Conservation (phyloP, 2,113 vertebrate species). For the Corythaeola cristata region DNA sequence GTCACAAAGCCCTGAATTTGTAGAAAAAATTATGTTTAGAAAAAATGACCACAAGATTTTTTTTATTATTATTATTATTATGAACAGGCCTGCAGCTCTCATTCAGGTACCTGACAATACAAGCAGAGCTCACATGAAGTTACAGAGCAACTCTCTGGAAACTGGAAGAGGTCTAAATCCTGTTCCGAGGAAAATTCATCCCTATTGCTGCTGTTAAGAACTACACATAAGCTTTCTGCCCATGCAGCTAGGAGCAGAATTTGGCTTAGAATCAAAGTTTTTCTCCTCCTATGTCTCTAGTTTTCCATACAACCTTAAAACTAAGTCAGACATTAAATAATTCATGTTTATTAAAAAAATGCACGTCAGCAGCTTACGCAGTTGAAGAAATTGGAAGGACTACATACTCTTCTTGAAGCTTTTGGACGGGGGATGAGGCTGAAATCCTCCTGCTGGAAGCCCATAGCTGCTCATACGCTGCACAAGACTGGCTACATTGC, state of each 20-base stretch:
- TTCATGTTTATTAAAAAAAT: neutral
- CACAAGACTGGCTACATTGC: conserved; percentile 92
- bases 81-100: neutral
- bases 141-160: neutral
- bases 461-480: conserved; percentile 93
- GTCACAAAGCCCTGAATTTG: neutral
- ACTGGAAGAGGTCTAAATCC: neutral
- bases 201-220: neutral
- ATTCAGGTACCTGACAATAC: neutral
- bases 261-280: neutral
- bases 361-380: neutral
- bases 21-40: neutral
- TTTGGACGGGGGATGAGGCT: conserved; percentile 80
- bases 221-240: neutral
- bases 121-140: neutral
- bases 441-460: conserved; percentile 90
- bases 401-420: conserved; percentile 86
- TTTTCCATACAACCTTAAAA: neutral
- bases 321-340: neutral
- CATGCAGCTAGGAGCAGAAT: neutral
- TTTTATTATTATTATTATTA: neutral
- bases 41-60: neutral
- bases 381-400: neutral
- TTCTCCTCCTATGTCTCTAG: neutral
- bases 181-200: neutral